Evolutionary conservation across 2,113 vertebrate genomes (phyloP), one percentile per base, ranked within the genome.

Genomic region (Abramis brama): DNA sequence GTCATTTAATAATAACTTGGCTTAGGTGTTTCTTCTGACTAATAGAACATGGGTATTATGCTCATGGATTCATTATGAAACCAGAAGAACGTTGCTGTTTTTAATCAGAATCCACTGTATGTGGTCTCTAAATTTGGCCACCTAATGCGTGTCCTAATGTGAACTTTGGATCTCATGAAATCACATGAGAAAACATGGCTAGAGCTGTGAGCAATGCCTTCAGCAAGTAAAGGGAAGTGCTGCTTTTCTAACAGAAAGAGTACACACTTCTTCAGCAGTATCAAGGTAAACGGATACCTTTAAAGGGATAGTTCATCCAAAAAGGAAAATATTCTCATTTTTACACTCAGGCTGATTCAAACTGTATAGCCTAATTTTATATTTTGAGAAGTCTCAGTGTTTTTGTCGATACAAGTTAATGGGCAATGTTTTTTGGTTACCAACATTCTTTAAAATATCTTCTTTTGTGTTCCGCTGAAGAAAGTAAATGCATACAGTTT

Each of bases 61-160:
- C 47, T 79, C 6, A 60, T 9, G 7, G 57, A 62, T 60, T 55
- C 30, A 43, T 57, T 79, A 79, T 15, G 6, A 79, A 60, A 43
- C 27, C 50, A 47, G 68, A 5, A 74, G 21, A n/a, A n/a, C n/a
- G 8, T 15, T 17, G 15, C 74, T 76, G 47, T 30, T 30, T 55
- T 30, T 27, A 82, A 50, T 19, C 79, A 50, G 43, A 33, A 68
- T 30, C 25, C 62, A 27, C 45, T 52, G 25, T 52, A 47, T 74
- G 47, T 52, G 74, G n/a, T 50, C 43, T 81, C 15, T 68, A 68
- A 68, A 9, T 25, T 81, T 52, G 17, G 25, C n/a, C 45, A 30
- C 45, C 4, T 52, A 66, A 68, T 68, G 15, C 43, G 17, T 66
- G 79, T 70, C 79, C 79, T 82, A 68, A 82, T 52, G 62, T 68